Base-by-base conservation (phyloP, 2,797 vertebrate species). In the Thunnus albacares region DNA sequence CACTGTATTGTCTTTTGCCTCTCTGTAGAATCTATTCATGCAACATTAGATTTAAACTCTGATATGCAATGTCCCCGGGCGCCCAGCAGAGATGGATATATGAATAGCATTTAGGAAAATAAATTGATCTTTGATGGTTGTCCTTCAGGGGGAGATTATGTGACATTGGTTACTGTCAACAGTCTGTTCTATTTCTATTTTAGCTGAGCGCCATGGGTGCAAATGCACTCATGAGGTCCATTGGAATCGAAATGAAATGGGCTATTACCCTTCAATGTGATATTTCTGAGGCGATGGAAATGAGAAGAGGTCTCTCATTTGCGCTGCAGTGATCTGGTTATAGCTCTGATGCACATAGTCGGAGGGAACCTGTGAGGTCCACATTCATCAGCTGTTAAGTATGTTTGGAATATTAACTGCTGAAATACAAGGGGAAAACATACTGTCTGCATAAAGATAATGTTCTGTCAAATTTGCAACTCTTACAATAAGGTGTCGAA, bases 131-230 rank as follows among this genome's bases (percentile, higher is more conserved):
- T 91, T 91, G 90, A 94, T 93, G 93, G 90, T 89, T 92, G 92
- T 95, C 94, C 93, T 95, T 95, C 90, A 90, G 93, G 94, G 91
- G 77, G 80, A 92, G 89, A 93, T 94, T 93, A 94, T 88, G 89
- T 94, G 92, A 95, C 93, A 95, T 93, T 94, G 93, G 90, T 93
- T 93, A 94, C 92, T 92, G 93, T 93, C 93, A 93, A 93, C 92
- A 92, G 87, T 93, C 89, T 88, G 91, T 83, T 93, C 89, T 89
- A 90, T 93, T 93, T 94, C 89, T 93, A 91, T 93, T 94, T 94
- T 80, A 89, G 92, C 82, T 22, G 70, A 87, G 81, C 78, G 80
- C 88, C 88, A 84, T 47, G 85, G 89, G 89, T 91, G 84, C 80
- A 92, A 92, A 93, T 90, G 74, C 87, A 87, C 90, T 89, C 76